Conservation (phyloP, 2,888 invertebrate species). For the Trichogramma evanescens region DNA sequence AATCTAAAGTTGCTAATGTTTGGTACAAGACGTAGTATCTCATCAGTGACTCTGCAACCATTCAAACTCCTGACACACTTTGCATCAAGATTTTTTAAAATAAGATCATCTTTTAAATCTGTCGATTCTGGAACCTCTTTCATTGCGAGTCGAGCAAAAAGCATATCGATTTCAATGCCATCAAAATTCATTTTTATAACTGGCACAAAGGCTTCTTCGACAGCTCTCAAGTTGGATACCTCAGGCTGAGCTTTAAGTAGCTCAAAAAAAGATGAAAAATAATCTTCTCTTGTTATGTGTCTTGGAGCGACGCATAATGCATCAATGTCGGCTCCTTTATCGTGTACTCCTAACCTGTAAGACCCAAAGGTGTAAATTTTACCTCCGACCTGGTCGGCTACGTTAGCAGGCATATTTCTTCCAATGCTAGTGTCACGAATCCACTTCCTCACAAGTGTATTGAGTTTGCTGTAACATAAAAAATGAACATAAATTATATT, state of each 20-base stretch:
- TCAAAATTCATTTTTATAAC: conserved; percentile 99
- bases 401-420: conserved; percentile 85
- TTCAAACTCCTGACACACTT: conserved; percentile 95
- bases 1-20: conserved; percentile 89
- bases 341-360: conserved; percentile 90
- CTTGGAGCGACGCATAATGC: conserved; percentile 95
- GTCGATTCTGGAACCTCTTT: conserved; percentile 85
- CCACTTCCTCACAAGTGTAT: conserved; percentile 88
- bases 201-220: conserved; percentile 97
- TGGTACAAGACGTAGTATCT: conserved; percentile 91
- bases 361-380: conserved; percentile 99
- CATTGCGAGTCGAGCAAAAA: conserved; percentile 88
- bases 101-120: conserved; percentile 81
- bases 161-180: conserved; percentile 96
- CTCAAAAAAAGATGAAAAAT: conserved; percentile 92
- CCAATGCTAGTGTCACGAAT: conserved; percentile 79
- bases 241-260: conserved; percentile 78
- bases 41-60: conserved; percentile 97
- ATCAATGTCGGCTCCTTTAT: conserved; percentile 97
- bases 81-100: conserved; percentile 90
- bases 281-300: conserved; percentile 88
- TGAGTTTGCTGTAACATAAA: conserved; percentile 64
- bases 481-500: conserved; percentile 5
- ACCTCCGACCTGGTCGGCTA: conserved; percentile 88
- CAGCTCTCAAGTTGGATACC: conserved; percentile 76